phyloP scores from a whole-genome alignment of 2,888 invertebrate species.

The Erebia epiphron region DNA sequence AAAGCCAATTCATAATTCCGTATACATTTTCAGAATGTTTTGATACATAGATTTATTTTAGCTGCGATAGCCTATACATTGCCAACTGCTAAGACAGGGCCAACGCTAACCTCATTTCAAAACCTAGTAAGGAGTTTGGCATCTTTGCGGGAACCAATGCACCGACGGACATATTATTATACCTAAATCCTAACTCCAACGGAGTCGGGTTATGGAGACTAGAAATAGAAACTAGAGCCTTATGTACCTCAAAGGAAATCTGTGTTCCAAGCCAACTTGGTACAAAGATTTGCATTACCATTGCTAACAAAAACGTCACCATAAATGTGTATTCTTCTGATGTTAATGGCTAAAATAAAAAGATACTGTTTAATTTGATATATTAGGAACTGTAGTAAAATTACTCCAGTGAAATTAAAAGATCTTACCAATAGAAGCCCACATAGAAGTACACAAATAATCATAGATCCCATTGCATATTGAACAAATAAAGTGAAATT shows the following conservation, averaged over 20 bases:
- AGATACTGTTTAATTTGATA: neutral
- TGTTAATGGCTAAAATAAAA: constrained; percentile 52
- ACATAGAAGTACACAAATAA: constrained; percentile 59
- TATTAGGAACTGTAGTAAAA: neutral
- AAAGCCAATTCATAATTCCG: no score
- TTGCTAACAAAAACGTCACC: constrained; percentile 51
- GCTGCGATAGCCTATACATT: no score
- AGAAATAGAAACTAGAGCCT: neutral
- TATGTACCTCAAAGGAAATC: constrained; percentile 53
- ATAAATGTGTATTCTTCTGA: constrained; percentile 51
- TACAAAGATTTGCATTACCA: constrained; percentile 58
- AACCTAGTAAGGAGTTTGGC: no score
- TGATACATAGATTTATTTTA: no score
- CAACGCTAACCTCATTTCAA: no score
- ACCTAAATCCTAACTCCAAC: no score
- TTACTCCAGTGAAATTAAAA: neutral
- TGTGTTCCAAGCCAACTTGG: constrained; percentile 61
- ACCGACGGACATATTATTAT: no score
- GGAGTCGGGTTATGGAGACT: neutral
- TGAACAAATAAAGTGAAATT: constrained; percentile 56
- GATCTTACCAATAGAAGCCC: constrained; percentile 56
- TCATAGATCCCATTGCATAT: constrained; percentile 55
- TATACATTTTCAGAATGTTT: no score
- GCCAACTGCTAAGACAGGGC: no score
- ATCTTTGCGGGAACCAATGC: no score